Base-by-base conservation (phyloP, 2,888 invertebrate species). In the Andricus curvator region DNA sequence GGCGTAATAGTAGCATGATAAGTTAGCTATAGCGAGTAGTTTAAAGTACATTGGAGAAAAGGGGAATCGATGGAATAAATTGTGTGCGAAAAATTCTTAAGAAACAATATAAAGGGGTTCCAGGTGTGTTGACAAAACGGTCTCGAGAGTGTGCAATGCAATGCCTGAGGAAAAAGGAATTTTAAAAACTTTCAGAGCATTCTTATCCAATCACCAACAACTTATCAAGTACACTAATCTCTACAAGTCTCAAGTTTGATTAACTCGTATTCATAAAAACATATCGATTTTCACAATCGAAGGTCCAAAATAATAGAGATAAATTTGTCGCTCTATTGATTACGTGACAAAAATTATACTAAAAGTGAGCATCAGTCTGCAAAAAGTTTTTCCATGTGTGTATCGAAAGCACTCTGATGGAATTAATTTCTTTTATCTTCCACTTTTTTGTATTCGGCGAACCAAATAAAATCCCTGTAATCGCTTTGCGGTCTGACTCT, bases 51-150 rank as follows among this genome's bases (percentile, higher is more conserved):
- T 62, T 15, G 2, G 22, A 25, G 62, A 29, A 15, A 44, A 13
- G 15, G 25, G 2, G 17, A 68, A 68, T 48, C 25, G 22, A 17
- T 22, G 25, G 68, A 68, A 48, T n/a, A 25, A 68, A 44, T 68
- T 67, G 22, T 67, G 41, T 25, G 25, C 25, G 17, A 68, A 68
- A 25, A 9, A 68, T 68, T 68, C 44, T 22, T 25, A 17, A 48
- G n/a, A 41, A 68, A 68, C 68, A 68, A 48, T 68, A 67, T n/a
- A 22, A 41, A 48, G 48, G 25, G 17, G 25, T 11, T 22, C 44
- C 68, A 48, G 68, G 68, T 68, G 68, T 25, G 25, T 48, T 13
- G 13, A 68, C 2, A 44, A 68, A 48, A 25, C 13, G 25, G 15
- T 44, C 17, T 48, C 48, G 41, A 68, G 22, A 44, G 68, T 22